Percentiles rank a stretch among this genome's conserved stretches.
These are phyloP conservation scores for Cherax quadricarinatus DNA, from an alignment of 1,140 invertebrate genomes.

Conservation along the genomic window DNA sequence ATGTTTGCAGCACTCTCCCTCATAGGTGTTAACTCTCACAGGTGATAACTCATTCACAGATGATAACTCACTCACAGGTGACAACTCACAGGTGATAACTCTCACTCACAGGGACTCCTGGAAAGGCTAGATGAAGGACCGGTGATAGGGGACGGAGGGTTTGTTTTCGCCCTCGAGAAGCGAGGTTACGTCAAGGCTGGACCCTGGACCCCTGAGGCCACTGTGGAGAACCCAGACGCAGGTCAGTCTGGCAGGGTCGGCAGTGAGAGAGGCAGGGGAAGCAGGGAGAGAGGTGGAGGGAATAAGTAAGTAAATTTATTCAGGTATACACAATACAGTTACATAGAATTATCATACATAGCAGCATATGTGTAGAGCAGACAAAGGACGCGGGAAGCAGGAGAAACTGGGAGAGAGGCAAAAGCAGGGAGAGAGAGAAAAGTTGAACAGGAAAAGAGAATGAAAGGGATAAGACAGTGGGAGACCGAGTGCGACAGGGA, in stretches of 20 bases:
- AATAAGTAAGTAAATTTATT: constrained; percentile 20
- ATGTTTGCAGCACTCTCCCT: too few species aligned
- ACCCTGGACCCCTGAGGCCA: constrained; percentile 78
- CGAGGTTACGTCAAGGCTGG: constrained; percentile 78
- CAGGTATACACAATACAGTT: constrained; percentile 22
- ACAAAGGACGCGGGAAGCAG: too few species aligned
- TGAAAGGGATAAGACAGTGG: too few species aligned
- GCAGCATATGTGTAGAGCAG: background rate
- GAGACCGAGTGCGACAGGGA: too few species aligned
- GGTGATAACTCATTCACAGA: too few species aligned
- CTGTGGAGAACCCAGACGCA: constrained; percentile 77
- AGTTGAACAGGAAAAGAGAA: too few species aligned
- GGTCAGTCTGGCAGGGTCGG: constrained; percentile 72
- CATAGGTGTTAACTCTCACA: too few species aligned
- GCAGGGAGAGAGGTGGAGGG: background rate
- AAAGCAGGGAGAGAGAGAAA: too few species aligned
- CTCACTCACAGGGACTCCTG: constrained; percentile 75
- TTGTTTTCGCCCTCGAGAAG: constrained; percentile 78
- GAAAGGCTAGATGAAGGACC: constrained; percentile 77
- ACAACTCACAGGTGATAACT: too few species aligned
- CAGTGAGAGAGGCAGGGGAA: background rate
- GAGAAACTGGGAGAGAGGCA: too few species aligned
- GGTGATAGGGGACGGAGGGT: constrained; percentile 78
- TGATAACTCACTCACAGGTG: too few species aligned
- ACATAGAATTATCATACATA: too few species aligned